phyloP scores from a whole-genome alignment of 2,888 invertebrate genomes.

The Laspeyria flexula region DNA sequence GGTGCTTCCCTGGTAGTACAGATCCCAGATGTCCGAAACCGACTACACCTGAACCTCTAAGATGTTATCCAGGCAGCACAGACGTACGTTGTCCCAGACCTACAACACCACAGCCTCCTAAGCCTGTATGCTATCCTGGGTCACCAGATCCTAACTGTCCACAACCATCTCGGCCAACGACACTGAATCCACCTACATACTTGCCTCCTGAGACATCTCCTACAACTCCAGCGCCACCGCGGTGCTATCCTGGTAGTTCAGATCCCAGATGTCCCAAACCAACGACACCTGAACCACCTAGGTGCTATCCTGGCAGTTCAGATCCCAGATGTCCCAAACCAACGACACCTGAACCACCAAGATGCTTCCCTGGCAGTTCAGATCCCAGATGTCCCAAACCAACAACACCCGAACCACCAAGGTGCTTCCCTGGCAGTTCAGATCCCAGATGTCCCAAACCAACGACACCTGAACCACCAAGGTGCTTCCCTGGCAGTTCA shows the following conservation, averaged over 20 bases:
- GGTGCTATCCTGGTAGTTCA: no score
- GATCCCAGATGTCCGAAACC: constrained; percentile 52
- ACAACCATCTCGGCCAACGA: constrained; percentile 47
- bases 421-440: constrained; percentile 41
- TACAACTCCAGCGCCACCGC: no score
- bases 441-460: constrained; percentile 41
- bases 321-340: constrained; percentile 40
- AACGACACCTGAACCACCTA: constrained; percentile 19
- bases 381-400: constrained; percentile 48
- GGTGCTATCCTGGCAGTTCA: constrained; percentile 30
- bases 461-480: constrained; percentile 34
- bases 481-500: constrained; percentile 12
- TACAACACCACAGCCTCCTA: constrained; percentile 45
- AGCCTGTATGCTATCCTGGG: constrained; percentile 48
- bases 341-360: constrained; percentile 28
- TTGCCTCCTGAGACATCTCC: constrained; percentile 4
- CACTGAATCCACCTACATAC: constrained; percentile 23
- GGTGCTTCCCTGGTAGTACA: constrained; percentile 39
- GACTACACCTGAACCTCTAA: constrained; percentile 40
- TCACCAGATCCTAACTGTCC: constrained; percentile 50
- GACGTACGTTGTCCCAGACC: constrained; percentile 42
- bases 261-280: no score
- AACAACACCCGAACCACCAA: constrained; percentile 27
- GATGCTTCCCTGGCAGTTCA: constrained; percentile 48
- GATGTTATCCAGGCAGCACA: constrained; percentile 38